phyloP scores from a whole-genome alignment of 2,113 vertebrate genomes.

The Halichoerus grypus region DNA sequence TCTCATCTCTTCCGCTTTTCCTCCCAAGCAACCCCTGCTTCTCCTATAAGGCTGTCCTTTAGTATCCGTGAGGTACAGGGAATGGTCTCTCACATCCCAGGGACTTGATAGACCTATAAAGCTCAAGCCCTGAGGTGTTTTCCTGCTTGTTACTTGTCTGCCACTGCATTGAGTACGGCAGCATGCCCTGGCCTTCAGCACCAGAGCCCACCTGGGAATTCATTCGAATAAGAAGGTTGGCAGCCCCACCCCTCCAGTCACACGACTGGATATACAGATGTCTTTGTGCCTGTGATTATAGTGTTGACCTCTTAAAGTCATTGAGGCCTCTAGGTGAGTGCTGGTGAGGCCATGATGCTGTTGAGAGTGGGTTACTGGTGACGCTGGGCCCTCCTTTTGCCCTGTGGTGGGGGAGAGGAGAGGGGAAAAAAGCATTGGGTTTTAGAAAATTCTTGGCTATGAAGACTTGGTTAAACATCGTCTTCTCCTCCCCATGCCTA shows the following conservation, averaged over 20 bases:
- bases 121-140: neutral
- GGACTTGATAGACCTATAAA: neutral
- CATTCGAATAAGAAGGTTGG: neutral
- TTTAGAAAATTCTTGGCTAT: slow-evolving; percentile 53
- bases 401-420: neutral
- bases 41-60: neutral
- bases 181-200: neutral
- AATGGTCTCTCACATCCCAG: neutral
- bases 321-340: neutral
- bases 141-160: neutral
- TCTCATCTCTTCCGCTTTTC: neutral
- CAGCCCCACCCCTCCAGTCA: neutral
- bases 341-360: neutral
- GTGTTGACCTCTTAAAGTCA: neutral
- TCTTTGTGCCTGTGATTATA: neutral
- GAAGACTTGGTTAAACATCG: slow-evolving; percentile 9
- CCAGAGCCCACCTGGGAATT: neutral
- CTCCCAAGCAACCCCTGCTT: neutral
- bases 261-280: neutral
- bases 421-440: neutral
- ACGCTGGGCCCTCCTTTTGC: neutral
- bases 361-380: neutral
- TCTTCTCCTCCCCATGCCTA: neutral
- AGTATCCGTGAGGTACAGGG: neutral
- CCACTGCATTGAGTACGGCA: neutral